Base-by-base conservation (phyloP, 2,888 invertebrate genomes). In the Sphinx pinastri region DNA sequence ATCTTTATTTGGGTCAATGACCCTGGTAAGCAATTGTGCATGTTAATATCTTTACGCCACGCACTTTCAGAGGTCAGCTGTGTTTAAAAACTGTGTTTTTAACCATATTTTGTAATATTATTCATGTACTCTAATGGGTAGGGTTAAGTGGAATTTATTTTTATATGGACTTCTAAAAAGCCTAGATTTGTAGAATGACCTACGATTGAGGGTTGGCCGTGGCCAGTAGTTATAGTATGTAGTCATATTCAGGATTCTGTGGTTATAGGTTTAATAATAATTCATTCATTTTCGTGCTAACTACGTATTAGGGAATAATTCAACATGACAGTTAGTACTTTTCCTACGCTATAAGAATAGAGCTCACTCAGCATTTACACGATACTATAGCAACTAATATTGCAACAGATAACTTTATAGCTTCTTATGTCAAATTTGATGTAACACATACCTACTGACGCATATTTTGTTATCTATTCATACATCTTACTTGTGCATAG, bases 41-140 rank as follows among this genome's bases (percentile, higher is more conserved):
- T 73, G 76, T 79, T 82, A 81, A 82, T 82, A 81, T 77, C 75
- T 76, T 69, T 31, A 68, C 71, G 54, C 79, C 81, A 83, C 79
- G 83, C 80, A 77, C 76, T 77, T 79, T 74, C 69, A 74, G 74
- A 76, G 79, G 72, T 51, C 58, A 58, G 38, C 58, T 71, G 68
- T 54, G 63, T 47, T 63, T 49, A 49, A 63, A 63, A 45, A 59
- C 59, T 45, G 11, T 49, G 47, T 19, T 49, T 63, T 47, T 47
- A 63, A 63, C 1, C 49, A 63, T 6, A 49, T 47, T 49, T 60
- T 3, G 45, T 45, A 45, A 47, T 47, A 57, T 57, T 57, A 60
- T 45, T 60, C 12, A 47, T 57, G 16, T 45, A n/a, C 47, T 16
- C 11, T 60, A 47, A 60, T 60, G 47, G 47, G 47, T 60, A 60